Evolutionary conservation across 2,797 vertebrate species (phyloP), one percentile per base, ranked within the genome.

Genomic region (Holocentrus rufus): DNA sequence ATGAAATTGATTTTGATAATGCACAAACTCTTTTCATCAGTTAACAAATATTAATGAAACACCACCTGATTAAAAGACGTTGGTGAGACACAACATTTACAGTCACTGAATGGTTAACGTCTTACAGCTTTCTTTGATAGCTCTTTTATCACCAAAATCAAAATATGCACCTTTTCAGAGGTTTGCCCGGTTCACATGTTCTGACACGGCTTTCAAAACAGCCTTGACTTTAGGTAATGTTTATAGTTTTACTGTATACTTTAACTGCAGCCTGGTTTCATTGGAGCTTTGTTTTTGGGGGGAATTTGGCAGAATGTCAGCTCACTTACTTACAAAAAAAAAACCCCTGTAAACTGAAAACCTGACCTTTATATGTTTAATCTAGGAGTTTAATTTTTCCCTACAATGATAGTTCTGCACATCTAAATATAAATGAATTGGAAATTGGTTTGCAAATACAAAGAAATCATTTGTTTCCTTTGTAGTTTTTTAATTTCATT

Each of bases 131-230:
- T 25, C 69, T 60, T 65, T 79, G 85, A 83, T 89, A 71, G 78
- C 83, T 71, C 76, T 89, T 91, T 91, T 91, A 92, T 93, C 90
- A 89, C 83, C 72, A 77, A 87, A 90, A 93, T 93, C 89, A 88
- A 91, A 92, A 93, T 91, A 89, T 89, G 85, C 80, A 84, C 76
- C 78, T 90, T 88, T 91, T 88, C 55, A 86, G 65, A 81, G 57
- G 68, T 72, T 76, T 84, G 71, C 82, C 83, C 83, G 69, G 70
- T 87, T 92, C 84, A 79, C 88, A 81, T 87, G 90, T 93, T 87
- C 80, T 60, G 79, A 90, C 90, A 90, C 65, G 88, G 89, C 72
- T 83, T 85, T 69, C 76, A 82, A 79, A 83, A 86, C 85, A 80
- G 77, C 30, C 79, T 82, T 74, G 68, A 86, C 85, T 85, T 65